Base-by-base conservation (phyloP, 2,888 invertebrate genomes). In the Eupithecia centaureata region DNA sequence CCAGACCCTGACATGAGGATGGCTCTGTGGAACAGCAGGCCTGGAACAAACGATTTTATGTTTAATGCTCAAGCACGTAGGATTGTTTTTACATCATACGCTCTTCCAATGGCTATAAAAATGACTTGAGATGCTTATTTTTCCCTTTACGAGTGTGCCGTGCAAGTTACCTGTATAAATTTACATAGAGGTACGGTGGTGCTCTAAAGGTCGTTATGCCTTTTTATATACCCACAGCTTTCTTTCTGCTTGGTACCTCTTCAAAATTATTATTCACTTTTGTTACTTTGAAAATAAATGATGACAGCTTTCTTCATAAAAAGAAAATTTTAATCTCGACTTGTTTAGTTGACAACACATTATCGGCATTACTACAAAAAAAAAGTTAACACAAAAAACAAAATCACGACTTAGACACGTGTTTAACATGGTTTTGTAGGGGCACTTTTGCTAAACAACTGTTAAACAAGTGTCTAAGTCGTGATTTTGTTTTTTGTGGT, bases 1-100 rank as follows among this genome's bases (percentile, higher is more conserved):
- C 98, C 97, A 5, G 98, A 97, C 13, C 98, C 98, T 56, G 97
- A 97, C 97, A 98, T 97, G 72, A 98, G 94, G 68, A 98, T 95
- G 42, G 97, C 97, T 76, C 98, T 95, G 87, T 98, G 98, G 88
- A 98, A 98, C 61, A 98, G 94, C 52, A 97, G 94, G 80, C 97
- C 97, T 98, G 94, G 5, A 94, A 95, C 84, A 89, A 90, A 61
- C 10, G 32, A 51, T 12, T 12, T 27, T 25, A 12, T 52, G 10
- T 35, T 32, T 1, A 15, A 28, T 12, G 28, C 18, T 22, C n/a
- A n/a, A n/a, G n/a, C n/a, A n/a, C n/a, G n/a, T n/a, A n/a, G n/a
- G n/a, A n/a, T n/a, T n/a, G n/a, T n/a, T n/a, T n/a, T n/a, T n/a
- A n/a, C n/a, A n/a, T n/a, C n/a, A n/a, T n/a, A n/a, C n/a, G n/a